phyloP scores from a whole-genome alignment of 2,888 invertebrate species.

The Fissipunctia ypsillon region DNA sequence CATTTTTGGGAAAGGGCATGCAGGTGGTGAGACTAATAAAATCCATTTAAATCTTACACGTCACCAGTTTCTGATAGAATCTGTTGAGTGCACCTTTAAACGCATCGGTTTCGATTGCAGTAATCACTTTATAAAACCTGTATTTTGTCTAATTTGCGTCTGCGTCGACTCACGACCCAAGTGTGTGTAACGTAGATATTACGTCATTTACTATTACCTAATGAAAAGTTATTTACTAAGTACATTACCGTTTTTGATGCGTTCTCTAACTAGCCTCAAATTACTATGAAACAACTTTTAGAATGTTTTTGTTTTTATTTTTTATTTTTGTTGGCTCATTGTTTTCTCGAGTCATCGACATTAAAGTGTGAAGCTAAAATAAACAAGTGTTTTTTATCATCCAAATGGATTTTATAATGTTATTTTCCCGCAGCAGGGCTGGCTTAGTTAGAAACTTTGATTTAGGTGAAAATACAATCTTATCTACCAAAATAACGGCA shows the following conservation, averaged over 20 bases:
- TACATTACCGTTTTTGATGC: conserved; percentile 53
- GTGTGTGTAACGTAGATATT: conserved; percentile 31
- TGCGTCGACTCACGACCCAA: conserved; percentile 16
- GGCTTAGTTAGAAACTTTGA: neutral
- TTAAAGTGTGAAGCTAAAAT: neutral
- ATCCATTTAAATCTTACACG: neutral
- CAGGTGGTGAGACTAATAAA: too few relatives aligned
- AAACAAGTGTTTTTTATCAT: neutral
- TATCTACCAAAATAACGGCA: neutral
- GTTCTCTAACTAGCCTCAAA: conserved; percentile 38
- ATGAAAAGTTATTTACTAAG: conserved; percentile 45
- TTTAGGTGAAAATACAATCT: neutral
- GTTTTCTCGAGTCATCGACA: conserved; percentile 20
- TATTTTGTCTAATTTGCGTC: conserved; percentile 40
- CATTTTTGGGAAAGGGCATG: too few relatives aligned
- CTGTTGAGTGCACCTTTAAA: conserved; percentile 21
- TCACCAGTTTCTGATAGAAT: neutral
- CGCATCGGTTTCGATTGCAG: conserved; percentile 30
- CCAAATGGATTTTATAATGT: neutral
- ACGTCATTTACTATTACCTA: conserved; percentile 48
- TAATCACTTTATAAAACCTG: conserved; percentile 40
- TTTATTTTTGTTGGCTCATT: neutral
- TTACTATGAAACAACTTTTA: conserved; percentile 27
- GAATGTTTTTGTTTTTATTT: conserved; percentile 17
- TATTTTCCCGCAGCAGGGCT: neutral